Evolutionary conservation across 1,140 invertebrate genomes (phyloP).

Genomic region (Chymomyza costata): DNA sequence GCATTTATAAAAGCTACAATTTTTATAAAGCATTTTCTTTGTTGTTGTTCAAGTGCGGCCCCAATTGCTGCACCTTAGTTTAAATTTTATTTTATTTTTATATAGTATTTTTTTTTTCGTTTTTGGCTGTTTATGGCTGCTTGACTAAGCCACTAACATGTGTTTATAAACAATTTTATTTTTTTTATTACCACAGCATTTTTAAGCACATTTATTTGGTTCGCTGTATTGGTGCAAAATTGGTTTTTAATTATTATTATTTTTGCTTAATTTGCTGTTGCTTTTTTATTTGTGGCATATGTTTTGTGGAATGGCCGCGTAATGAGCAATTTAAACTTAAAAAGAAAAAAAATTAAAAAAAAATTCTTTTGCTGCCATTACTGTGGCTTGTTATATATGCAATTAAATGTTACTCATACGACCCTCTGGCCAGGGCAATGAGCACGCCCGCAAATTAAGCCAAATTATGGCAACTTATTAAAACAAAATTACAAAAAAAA

Average conservation of each 20-base stretch:
- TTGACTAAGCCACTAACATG: conserved; percentile 55
- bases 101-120: no score
- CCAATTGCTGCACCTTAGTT: conserved; percentile 56
- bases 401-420: conserved; percentile 72
- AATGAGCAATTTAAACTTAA: conserved; percentile 62
- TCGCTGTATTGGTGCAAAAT: conserved; percentile 35
- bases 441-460: conserved; percentile 66
- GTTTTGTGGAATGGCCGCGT: conserved; percentile 53
- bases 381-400: conserved; percentile 19
- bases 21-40: conserved; percentile 19
- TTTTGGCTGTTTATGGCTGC: conserved; percentile 50
- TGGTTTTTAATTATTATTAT: conserved; percentile 72
- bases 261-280: conserved; percentile 33
- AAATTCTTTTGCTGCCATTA: no score
- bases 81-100: no score
- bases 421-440: conserved; percentile 66
- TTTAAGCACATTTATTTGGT: conserved; percentile 33
- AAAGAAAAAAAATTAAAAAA: no score
- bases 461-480: conserved; percentile 64
- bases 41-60: conserved; percentile 17
- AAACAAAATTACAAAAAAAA: conserved; percentile 28
- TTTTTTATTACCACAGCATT: conserved; percentile 37
- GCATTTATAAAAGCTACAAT: no score
- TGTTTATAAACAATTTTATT: conserved; percentile 51
- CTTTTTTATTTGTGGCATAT: conserved; percentile 26